Conservation (phyloP, 2,113 vertebrate species). For the Chiloscyllium plagiosum region DNA sequence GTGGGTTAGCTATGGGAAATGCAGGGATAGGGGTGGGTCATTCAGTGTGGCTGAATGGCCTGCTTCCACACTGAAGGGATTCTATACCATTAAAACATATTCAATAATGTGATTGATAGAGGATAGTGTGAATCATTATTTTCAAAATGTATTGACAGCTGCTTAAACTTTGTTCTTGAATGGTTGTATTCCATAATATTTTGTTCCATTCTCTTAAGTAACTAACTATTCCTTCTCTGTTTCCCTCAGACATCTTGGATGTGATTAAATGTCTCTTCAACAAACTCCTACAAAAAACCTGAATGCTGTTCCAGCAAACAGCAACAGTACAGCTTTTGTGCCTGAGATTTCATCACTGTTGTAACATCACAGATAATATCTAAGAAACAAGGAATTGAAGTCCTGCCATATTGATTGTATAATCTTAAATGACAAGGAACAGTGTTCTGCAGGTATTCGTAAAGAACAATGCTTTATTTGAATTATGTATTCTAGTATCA, state of each 20-base stretch:
- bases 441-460: background rate
- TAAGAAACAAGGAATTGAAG: background rate
- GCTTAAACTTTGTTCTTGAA: background rate
- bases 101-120: too few relatives aligned
- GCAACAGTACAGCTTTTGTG: background rate
- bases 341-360: background rate
- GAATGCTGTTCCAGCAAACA: background rate
- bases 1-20: too few relatives aligned
- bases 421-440: background rate
- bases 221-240: background rate
- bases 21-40: too few relatives aligned
- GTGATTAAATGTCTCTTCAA: background rate
- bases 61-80: too few relatives aligned
- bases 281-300: background rate
- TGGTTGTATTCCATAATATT: background rate
- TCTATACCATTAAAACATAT: background rate
- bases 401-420: background rate
- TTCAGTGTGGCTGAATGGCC: too few relatives aligned
- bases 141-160: background rate
- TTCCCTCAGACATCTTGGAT: background rate
- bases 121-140: background rate
- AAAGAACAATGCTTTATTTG: background rate
- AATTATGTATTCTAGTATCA: background rate
- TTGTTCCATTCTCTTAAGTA: background rate
- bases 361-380: background rate